Percentiles rank a stretch among this genome's conserved stretches.
Conservation (phyloP, 2,888 invertebrate genomes). For the Plebejus melissa region DNA sequence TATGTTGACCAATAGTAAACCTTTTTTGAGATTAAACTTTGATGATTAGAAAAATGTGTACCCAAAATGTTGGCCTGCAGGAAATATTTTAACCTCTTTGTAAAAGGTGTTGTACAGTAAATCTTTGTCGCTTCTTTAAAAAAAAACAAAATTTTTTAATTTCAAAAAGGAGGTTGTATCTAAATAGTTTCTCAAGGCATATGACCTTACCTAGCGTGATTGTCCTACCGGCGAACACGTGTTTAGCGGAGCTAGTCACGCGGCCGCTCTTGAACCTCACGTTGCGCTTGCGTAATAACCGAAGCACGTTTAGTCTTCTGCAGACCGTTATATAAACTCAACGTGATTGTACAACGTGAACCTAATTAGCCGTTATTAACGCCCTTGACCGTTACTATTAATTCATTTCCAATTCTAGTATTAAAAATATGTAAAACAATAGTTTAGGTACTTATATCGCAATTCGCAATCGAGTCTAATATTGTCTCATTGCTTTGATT, state of each 20-base stretch:
- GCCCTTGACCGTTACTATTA: conserved; percentile 41
- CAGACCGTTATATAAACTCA: conserved; percentile 68
- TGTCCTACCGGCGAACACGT: conserved; percentile 53
- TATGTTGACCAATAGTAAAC: neutral
- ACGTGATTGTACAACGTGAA: conserved; percentile 67
- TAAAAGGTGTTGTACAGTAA: neutral
- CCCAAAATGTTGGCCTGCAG: neutral
- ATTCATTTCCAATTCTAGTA: neutral
- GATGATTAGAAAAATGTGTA: neutral
- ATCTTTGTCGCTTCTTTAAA: neutral
- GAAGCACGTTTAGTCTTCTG: conserved; percentile 61
- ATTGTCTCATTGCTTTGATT: conserved; percentile 12
- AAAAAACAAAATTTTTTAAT: neutral
- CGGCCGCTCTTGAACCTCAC: conserved; percentile 70
- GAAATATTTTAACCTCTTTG: neutral
- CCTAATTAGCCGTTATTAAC: conserved; percentile 53
- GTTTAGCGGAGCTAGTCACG: conserved; percentile 57
- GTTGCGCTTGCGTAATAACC: conserved; percentile 66
- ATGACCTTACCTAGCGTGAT: conserved; percentile 50
- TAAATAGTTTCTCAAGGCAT: conserved; percentile 18
- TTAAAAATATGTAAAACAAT: neutral
- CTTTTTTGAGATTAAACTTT: neutral
- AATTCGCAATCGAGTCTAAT: neutral
- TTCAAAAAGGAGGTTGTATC: neutral
- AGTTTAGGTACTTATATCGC: neutral